Base-by-base conservation (phyloP, 2,113 vertebrate genomes). In the Triplophysa siluroides region DNA sequence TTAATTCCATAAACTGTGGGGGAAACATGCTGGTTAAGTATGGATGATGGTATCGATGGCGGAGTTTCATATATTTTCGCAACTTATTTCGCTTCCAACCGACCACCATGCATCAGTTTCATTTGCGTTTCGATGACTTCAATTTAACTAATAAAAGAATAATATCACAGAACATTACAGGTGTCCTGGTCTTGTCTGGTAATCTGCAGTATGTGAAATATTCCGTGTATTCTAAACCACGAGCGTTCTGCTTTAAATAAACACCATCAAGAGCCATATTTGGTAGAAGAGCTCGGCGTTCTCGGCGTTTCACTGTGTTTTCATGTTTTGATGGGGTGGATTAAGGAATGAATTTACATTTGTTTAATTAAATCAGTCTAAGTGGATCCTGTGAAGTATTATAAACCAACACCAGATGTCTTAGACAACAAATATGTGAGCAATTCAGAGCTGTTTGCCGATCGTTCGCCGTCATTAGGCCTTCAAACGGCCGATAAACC, bases 381-480 rank as follows among this genome's bases (percentile, higher is more conserved):
- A 79, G 50, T 76, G 66, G 60, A 58, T 65, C 60, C 76, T 76
- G 58, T 26, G 29, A 82, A 75, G 41, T 66, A 76, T 45, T 45
- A 60, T 81, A 82, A 82, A 79, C 83, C 68, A 79, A 79, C 21
- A n/a, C 58, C 83, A 84, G 83, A 84, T 82, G 83, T 79, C 71
- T 43, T 47, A 29, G 47, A 79, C 69, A 81, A 81, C 58, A 81
- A 84, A 75, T 81, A 81, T 84, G 76, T 71, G 68, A 84, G 76
- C 80, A 76, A 65, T 79, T 71, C 61, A 75, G 70, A 80, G 61
- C 72, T 38, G 69, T 78, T 77, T 68, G 79, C 41, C 3, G 60
- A 47, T 81, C 78, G 78, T 84, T 76, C 41, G 62, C 60, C 2
- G 60, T 26, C 74, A 76, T 84, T 84, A 61, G 72, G 60, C 21